A percentile compares a stretch with the other conserved stretches of the same genome.
Conservation (phyloP, 2,888 invertebrate genomes). For the Apodemia mormo region DNA sequence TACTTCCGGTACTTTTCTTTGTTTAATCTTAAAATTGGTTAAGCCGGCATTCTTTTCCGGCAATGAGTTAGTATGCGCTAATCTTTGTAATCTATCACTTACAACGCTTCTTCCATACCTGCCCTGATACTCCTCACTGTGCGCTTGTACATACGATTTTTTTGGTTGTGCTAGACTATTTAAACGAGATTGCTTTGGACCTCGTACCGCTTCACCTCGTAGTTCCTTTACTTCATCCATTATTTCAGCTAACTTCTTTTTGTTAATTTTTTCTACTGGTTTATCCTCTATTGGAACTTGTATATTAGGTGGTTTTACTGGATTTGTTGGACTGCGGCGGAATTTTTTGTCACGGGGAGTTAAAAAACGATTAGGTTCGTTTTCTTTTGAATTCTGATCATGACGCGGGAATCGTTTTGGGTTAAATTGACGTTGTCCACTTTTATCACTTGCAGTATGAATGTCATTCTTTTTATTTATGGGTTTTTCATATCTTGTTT, state of each 20-base stretch:
- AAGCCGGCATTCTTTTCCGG: slow-evolving; percentile 37
- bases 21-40: slow-evolving; percentile 37
- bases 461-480: slow-evolving; percentile 47
- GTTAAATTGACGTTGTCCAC: neutral
- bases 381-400: slow-evolving; percentile 47
- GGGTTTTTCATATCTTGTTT: slow-evolving; percentile 51
- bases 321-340: slow-evolving; percentile 37
- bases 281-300: slow-evolving; percentile 43
- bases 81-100: slow-evolving; percentile 51
- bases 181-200: slow-evolving; percentile 58
- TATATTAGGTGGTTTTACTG: slow-evolving; percentile 33
- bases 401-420: slow-evolving; percentile 32
- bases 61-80: slow-evolving; percentile 39
- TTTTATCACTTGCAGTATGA: neutral
- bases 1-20: slow-evolving; percentile 38
- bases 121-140: slow-evolving; percentile 55
- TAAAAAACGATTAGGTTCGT: slow-evolving; percentile 38
- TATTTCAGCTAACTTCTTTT: slow-evolving; percentile 58
- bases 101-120: slow-evolving; percentile 53
- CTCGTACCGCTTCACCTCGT: slow-evolving; percentile 71
- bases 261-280: slow-evolving; percentile 41
- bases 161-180: slow-evolving; percentile 69
- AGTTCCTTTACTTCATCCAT: slow-evolving; percentile 70
- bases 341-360: slow-evolving; percentile 38
- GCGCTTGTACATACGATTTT: slow-evolving; percentile 59